These are phyloP conservation scores for Euproctis similis DNA, from an alignment of 2,888 invertebrate genomes.

Conservation along the genomic window DNA sequence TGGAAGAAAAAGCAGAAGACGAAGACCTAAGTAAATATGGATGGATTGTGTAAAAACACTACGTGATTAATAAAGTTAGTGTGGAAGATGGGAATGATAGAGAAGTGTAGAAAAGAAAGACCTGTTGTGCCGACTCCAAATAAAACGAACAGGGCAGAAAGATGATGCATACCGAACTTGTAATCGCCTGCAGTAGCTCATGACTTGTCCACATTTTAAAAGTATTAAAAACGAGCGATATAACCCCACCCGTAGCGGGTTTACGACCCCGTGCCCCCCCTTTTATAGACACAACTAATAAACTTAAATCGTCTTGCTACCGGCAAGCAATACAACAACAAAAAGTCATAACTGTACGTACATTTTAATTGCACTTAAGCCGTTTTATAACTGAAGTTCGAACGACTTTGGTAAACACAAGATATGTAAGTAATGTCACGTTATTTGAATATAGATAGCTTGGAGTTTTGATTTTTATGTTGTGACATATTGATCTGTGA, in stretches of 20 bases:
- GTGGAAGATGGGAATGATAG: too few relatives aligned
- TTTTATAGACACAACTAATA: slow-evolving; percentile 68
- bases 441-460: slow-evolving; percentile 1
- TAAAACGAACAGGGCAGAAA: too few relatives aligned
- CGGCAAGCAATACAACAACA: slow-evolving; percentile 16
- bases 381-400: slow-evolving; percentile 5
- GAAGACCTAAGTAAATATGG: too few relatives aligned
- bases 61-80: too few relatives aligned
- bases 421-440: slow-evolving; percentile 1
- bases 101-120: too few relatives aligned
- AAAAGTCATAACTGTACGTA: slow-evolving; percentile 13
- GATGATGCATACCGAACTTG: too few relatives aligned
- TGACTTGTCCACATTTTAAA: slow-evolving; percentile 15
- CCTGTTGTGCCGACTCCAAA: too few relatives aligned
- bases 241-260: slow-evolving; percentile 34
- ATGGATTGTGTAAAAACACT: too few relatives aligned
- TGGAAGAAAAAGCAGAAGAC: too few relatives aligned
- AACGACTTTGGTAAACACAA: neutral
- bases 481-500: slow-evolving; percentile 9
- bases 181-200: slow-evolving; percentile 5
- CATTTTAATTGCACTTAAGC: slow-evolving; percentile 3
- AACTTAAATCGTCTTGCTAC: slow-evolving; percentile 56
- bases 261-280: slow-evolving; percentile 56
- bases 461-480: slow-evolving; percentile 1
- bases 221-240: slow-evolving; percentile 55